A percentile compares a stretch with the other conserved stretches of the same genome.
phyloP scores from a whole-genome alignment of 2,888 invertebrate genomes.

The Eueremaeus valkanovi region DNA sequence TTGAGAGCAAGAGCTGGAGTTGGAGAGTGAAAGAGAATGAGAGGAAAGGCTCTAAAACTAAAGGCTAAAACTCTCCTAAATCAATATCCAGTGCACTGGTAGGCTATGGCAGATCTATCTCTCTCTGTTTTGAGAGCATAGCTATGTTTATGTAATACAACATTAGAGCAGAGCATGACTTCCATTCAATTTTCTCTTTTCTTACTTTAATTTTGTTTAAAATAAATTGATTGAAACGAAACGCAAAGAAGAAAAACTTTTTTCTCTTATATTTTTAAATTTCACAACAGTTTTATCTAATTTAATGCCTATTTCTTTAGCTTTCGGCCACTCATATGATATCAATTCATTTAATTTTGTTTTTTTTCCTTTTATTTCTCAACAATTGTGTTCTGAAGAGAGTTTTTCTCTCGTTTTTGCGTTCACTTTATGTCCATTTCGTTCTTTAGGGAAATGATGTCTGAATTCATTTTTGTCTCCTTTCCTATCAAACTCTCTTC shows the following conservation, averaged over 20 bases:
- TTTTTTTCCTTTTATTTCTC: background rate
- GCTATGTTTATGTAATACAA: slow-evolving; percentile 22
- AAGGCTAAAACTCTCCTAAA: slow-evolving; percentile 11
- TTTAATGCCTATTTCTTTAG: slow-evolving; percentile 5
- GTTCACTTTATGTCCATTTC: slow-evolving; percentile 24
- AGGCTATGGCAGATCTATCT: too few relatives aligned
- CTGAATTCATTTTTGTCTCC: background rate
- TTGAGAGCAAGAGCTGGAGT: background rate
- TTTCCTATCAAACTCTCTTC: too few relatives aligned
- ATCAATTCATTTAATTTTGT: background rate
- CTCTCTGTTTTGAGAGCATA: too few relatives aligned
- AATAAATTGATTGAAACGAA: slow-evolving; percentile 29
- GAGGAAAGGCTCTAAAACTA: background rate
- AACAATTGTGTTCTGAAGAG: slow-evolving; percentile 7
- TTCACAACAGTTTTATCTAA: slow-evolving; percentile 26
- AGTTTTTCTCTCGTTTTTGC: background rate
- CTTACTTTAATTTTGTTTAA: slow-evolving; percentile 24
- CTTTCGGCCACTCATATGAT: background rate
- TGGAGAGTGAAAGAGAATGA: background rate
- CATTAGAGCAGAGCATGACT: slow-evolving; percentile 13
- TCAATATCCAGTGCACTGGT: slow-evolving; percentile 2
- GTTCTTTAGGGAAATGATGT: slow-evolving; percentile 16
- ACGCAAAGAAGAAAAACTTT: slow-evolving; percentile 12
- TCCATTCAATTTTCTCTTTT: slow-evolving; percentile 13
- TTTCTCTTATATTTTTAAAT: background rate